Base-by-base conservation (phyloP, 1,140 invertebrate genomes). In the Mycetomoellerius zeteki region DNA sequence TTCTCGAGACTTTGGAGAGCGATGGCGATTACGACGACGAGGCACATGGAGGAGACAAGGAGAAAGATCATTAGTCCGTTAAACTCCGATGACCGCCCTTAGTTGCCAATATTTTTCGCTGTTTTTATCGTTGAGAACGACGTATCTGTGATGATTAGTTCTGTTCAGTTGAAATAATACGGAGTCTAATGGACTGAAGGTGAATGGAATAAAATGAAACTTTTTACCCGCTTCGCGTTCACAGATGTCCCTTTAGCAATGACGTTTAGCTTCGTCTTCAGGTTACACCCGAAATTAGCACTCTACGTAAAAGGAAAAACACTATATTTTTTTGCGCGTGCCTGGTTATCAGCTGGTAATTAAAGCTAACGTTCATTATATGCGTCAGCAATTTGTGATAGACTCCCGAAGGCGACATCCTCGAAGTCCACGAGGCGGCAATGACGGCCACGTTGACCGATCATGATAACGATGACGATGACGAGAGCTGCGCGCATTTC, bases 361-460 rank as follows among this genome's bases (percentile, higher is more conserved):
- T 60, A 50, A 84, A 84, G 14, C 16, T 60, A 58, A 75, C 33
- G 60, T 71, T 77, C 58, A 58, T 75, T 75, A 62, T 75, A 62
- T 77, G 71, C 69, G 69, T 73, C 89, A 85, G 73, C 67, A 75
- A 85, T 91, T 89, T 89, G 89, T 91, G 89, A 91, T 90, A 91
- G 77, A 72, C 67, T 64, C 21, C 27, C 37, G 60, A 75, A 77
- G 56, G 54, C 60, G 76, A 76, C 50, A 67, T 88, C 58, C 64
- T 62, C 71, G 54, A 82, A 43, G 37, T 43, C 37, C 56, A 75
- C 67, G 58, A 60, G 60, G 27, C 5, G 43, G 27, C 58, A 14
- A 81, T 21, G 50, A n/a, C 4, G 43, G 27, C 56, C 12, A 71
- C 21, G 50, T 78, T 37, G 33, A 52, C 47, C 43, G 37, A 75